Conservation (phyloP, 2,797 vertebrate genomes). For the Falco berigora region DNA sequence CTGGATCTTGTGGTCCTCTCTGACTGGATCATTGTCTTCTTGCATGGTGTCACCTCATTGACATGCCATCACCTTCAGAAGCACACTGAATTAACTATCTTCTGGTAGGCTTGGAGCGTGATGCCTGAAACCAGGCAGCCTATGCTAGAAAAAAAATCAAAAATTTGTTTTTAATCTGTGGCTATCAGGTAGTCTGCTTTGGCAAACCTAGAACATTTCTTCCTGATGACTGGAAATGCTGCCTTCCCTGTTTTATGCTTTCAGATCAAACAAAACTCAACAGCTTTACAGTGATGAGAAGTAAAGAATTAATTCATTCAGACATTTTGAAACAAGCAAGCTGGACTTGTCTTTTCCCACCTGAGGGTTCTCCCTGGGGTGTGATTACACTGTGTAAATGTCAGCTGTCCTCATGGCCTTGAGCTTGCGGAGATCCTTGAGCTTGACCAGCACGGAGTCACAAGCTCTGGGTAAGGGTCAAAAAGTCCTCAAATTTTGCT, state of each 20-base stretch:
- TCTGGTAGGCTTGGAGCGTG: not conserved
- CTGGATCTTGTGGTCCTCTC: not conserved
- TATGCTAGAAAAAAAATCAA: not conserved
- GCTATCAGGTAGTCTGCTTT: not conserved
- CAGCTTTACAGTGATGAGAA: not conserved
- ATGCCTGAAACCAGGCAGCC: not conserved
- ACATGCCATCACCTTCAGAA: not conserved
- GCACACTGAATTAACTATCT: too few relatives aligned
- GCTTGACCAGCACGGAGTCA: not conserved
- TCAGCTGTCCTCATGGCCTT: not conserved
- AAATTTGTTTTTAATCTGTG: not conserved
- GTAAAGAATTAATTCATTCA: not conserved
- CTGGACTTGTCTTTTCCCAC: not conserved
- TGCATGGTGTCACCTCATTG: not conserved
- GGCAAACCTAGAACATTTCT: not conserved
- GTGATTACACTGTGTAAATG: too few relatives aligned
- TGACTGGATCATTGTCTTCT: accelerated
- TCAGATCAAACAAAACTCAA: not conserved
- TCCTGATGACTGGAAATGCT: not conserved
- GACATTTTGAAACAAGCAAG: not conserved
- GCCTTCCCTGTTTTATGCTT: not conserved
- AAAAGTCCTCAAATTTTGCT: not conserved
- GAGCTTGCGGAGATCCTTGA: not conserved
- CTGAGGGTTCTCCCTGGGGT: not conserved
- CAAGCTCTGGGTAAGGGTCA: not conserved